Conservation (phyloP, 2,888 invertebrate species). For the Cantharis rufa region DNA sequence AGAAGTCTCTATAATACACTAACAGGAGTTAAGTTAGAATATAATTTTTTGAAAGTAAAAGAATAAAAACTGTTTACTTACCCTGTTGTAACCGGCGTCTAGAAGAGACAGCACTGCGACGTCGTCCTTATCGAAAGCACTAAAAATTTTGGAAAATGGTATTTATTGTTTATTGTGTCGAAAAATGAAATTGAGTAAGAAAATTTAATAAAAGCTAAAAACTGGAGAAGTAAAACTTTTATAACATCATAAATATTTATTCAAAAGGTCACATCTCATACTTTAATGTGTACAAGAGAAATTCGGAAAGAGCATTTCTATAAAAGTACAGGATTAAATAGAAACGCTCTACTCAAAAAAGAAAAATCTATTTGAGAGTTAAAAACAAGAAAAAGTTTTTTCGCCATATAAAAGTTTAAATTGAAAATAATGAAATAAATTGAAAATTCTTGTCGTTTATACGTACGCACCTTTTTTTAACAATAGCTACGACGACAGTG, state of each 20-base stretch:
- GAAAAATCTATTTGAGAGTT: background rate
- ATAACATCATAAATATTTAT: background rate
- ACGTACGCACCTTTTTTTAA: constrained; percentile 76
- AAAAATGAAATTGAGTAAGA: background rate
- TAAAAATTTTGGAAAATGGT: too few species aligned
- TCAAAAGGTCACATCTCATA: background rate
- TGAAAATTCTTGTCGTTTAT: constrained; percentile 42
- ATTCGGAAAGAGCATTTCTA: background rate
- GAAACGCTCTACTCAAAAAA: background rate
- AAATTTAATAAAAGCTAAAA: background rate
- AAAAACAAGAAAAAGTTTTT: background rate
- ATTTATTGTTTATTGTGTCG: too few species aligned
- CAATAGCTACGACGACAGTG: constrained; percentile 80
- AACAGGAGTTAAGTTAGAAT: constrained; percentile 37
- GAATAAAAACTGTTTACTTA: constrained; percentile 57
- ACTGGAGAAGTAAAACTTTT: background rate
- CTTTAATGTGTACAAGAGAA: background rate
- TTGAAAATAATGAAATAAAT: constrained; percentile 4
- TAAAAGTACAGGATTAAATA: background rate
- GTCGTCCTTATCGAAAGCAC: constrained; percentile 83
- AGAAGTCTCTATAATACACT: constrained; percentile 72
- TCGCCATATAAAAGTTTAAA: background rate
- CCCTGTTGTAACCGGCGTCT: constrained; percentile 87
- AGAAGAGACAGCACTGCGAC: constrained; percentile 74
- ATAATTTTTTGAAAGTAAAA: background rate